Base-by-base conservation (phyloP, 2,113 vertebrate genomes). In the Empidonax alnorum region DNA sequence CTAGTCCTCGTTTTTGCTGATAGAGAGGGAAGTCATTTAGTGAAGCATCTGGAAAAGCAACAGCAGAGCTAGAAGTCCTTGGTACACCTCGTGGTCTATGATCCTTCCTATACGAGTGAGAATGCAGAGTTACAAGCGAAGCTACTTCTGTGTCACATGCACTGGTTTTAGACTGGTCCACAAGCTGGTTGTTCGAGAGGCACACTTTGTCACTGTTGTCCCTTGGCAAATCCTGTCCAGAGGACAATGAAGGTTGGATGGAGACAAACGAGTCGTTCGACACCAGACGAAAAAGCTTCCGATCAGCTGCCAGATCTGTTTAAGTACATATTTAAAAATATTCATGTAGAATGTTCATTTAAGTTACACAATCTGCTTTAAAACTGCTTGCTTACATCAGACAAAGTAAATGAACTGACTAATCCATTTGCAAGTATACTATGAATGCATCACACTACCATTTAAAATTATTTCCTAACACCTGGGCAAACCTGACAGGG, bases 231-330 rank as follows among this genome's bases (percentile, higher is more conserved):
- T 99, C 99, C 47, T 99, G 98, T 91, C 99, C 99, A 95, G 99
- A 97, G 69, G 99, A 99, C 84, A 99, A 98, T 3, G 99, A 99
- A 25, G 99, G 99, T 97, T 99, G 99, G 98, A 99, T 98, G 95
- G 99, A 99, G 91, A 99, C 98, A 97, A 99, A 99, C 33, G 99
- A 99, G 97, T 99, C 99, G 47, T 99, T 99, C 97, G 99, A 99
- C 94, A 99, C 98, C 79, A 99, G 98, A 97, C 98, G 99, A 97
- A 99, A 99, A 97, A 99, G 99, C 98, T 99, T 99, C 94, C 98
- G 98, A 94, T 99, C 99, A 27, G 98, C 97, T 87, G 98, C 98
- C 97, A 99, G 96, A 98, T 99, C 99, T 99, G 95, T 96, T 94
- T 35, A 96, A 67, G 93, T 23, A 98, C 52, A 97, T 33, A 97